phyloP scores from a whole-genome alignment of 1,140 invertebrate genomes.

The Trichonephila inaurata region DNA sequence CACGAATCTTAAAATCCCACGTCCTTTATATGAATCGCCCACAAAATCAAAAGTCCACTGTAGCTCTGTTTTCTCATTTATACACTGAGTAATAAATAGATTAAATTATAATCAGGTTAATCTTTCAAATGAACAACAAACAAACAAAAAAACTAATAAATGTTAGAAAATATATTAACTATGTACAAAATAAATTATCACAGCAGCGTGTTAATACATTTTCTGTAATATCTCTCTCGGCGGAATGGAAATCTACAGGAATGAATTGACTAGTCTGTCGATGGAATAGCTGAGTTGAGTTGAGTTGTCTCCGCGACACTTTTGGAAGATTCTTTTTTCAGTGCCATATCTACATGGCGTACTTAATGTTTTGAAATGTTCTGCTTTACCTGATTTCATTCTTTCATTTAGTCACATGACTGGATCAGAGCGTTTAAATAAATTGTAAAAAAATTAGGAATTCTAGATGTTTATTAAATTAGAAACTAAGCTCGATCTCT shows the following conservation, averaged over 20 bases:
- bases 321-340: neutral
- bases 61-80: neutral
- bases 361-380: too few species aligned
- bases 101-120: neutral
- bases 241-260: neutral
- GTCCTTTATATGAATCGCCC: neutral
- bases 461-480: too few species aligned
- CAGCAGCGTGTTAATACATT: neutral
- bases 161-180: neutral
- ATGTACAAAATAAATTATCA: slow-evolving; percentile 39
- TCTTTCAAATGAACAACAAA: neutral
- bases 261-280: slow-evolving; percentile 5
- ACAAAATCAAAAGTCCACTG: neutral
- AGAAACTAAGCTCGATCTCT: too few species aligned
- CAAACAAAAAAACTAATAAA: neutral
- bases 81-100: slow-evolving; percentile 3
- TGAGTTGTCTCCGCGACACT: neutral
- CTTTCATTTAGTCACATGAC: too few species aligned
- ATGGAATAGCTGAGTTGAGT: neutral
- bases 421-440: too few species aligned
- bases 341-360: neutral
- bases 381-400: too few species aligned
- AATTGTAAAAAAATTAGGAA: too few species aligned
- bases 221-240: neutral
- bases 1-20: too few species aligned